Conservation (phyloP, 2,888 invertebrate genomes). For the Mystacides longicornis region DNA sequence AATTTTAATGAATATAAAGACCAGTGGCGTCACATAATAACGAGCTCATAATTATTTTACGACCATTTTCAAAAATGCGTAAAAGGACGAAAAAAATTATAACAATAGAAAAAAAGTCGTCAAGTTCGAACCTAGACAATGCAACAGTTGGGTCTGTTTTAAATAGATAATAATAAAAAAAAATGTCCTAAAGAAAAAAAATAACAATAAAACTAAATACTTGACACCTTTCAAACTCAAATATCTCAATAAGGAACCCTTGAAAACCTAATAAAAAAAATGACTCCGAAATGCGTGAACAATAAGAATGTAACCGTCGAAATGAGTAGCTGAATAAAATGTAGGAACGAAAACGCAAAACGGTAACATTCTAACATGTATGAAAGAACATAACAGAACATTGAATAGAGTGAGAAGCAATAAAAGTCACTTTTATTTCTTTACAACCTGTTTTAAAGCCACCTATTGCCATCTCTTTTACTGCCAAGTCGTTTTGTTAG, state of each 20-base stretch:
- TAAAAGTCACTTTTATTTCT: slow-evolving; percentile 56
- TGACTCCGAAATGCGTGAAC: slow-evolving; percentile 18
- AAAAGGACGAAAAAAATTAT: background rate
- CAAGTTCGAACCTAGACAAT: no score
- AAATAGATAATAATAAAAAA: no score
- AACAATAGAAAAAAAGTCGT: background rate
- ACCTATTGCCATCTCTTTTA: slow-evolving; percentile 38
- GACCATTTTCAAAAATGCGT: no score
- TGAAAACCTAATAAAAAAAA: slow-evolving; percentile 19
- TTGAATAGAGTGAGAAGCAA: slow-evolving; percentile 52
- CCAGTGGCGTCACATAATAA: no score
- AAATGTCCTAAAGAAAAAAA: slow-evolving; percentile 16
- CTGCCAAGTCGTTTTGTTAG: slow-evolving; percentile 25
- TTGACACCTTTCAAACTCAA: slow-evolving; percentile 19
- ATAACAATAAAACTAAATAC: slow-evolving; percentile 17
- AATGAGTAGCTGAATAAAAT: slow-evolving; percentile 17
- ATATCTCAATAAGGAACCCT: slow-evolving; percentile 23
- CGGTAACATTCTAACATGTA: slow-evolving; percentile 22
- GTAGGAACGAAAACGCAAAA: slow-evolving; percentile 6
- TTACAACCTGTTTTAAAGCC: slow-evolving; percentile 54
- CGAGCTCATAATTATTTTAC: no score
- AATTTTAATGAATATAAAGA: no score
- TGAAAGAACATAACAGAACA: slow-evolving; percentile 18
- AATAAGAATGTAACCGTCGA: slow-evolving; percentile 20
- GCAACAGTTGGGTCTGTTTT: slow-evolving; percentile 3